phyloP scores from a whole-genome alignment of 2,113 vertebrate genomes.

The Strix uralensis region DNA sequence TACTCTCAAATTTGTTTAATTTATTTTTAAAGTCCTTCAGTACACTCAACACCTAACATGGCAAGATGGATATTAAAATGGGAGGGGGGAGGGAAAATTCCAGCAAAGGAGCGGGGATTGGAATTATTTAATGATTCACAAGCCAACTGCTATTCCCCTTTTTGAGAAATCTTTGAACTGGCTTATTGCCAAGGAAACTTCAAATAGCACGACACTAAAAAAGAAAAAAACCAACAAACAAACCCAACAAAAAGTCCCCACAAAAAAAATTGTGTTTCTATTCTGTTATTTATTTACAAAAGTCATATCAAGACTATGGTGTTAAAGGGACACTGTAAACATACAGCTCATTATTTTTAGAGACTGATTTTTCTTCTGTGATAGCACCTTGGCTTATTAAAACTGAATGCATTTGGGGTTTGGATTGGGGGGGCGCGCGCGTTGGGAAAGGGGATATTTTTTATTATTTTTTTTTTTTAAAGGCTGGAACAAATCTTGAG shows the following conservation, averaged over 20 bases:
- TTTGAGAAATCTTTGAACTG: constrained; percentile 5
- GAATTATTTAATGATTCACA: not conserved
- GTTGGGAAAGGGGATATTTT: constrained; percentile 2
- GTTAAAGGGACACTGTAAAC: constrained; percentile 66
- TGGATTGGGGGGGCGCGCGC: not conserved
- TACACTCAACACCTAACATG: constrained; percentile 40
- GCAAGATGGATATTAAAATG: constrained; percentile 35
- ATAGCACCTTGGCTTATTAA: constrained; percentile 67
- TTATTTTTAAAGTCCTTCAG: constrained; percentile 23
- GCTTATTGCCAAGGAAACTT: constrained; percentile 33
- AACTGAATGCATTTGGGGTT: constrained; percentile 48
- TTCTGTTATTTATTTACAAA: constrained; percentile 58
- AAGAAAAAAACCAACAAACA: not conserved
- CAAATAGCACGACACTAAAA: constrained; percentile 39
- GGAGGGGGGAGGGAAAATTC: constrained; percentile 14
- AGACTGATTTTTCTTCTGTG: constrained; percentile 64
- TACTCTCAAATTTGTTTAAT: constrained; percentile 49
- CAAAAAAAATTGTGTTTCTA: constrained; percentile 31
- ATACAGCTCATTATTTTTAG: constrained; percentile 54
- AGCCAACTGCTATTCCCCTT: constrained; percentile 11
- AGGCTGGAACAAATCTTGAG: constrained; percentile 27
- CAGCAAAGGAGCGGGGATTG: constrained; percentile 15
- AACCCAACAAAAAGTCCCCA: not conserved
- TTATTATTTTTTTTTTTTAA: not conserved
- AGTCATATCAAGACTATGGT: constrained; percentile 62